Percentiles rank a stretch among this genome's conserved stretches.
phyloP scores from a whole-genome alignment of 2,113 vertebrate species.

The Anhinga rufa region DNA sequence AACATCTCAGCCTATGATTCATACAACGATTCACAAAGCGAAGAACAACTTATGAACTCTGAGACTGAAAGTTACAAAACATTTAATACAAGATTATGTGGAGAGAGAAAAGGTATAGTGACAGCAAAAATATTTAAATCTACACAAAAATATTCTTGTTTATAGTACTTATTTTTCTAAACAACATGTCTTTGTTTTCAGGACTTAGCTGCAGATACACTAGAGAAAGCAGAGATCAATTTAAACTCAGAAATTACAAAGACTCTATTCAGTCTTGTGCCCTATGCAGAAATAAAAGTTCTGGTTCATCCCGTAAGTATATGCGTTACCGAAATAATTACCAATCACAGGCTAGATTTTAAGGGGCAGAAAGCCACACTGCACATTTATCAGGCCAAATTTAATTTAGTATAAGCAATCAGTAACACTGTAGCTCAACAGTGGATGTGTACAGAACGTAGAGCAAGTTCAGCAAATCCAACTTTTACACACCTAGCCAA shows the following conservation, averaged over 20 bases:
- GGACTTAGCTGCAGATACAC: constrained; percentile 32
- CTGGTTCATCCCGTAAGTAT: constrained; percentile 37
- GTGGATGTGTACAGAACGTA: background rate
- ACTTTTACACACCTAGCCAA: background rate
- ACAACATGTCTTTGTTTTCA: background rate
- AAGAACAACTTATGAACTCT: background rate
- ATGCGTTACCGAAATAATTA: background rate
- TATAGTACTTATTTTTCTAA: background rate
- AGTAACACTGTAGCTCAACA: background rate
- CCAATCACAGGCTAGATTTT: background rate
- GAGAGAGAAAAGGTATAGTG: constrained; percentile 14
- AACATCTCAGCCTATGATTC: background rate
- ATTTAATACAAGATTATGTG: background rate
- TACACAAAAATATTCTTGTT: background rate
- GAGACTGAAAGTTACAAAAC: background rate
- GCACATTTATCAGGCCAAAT: background rate
- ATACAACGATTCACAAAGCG: background rate
- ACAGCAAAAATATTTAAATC: background rate
- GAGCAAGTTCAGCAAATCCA: background rate
- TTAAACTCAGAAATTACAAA: background rate
- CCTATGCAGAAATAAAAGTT: background rate
- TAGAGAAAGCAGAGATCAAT: background rate
- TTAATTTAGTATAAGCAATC: background rate
- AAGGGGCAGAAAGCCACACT: background rate
- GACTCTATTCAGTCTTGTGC: background rate